A percentile compares a stretch with the other conserved stretches of the same genome.
Evolutionary conservation across 2,113 vertebrate species (phyloP).

Genomic region (Epinephelus cyanopodus): DNA sequence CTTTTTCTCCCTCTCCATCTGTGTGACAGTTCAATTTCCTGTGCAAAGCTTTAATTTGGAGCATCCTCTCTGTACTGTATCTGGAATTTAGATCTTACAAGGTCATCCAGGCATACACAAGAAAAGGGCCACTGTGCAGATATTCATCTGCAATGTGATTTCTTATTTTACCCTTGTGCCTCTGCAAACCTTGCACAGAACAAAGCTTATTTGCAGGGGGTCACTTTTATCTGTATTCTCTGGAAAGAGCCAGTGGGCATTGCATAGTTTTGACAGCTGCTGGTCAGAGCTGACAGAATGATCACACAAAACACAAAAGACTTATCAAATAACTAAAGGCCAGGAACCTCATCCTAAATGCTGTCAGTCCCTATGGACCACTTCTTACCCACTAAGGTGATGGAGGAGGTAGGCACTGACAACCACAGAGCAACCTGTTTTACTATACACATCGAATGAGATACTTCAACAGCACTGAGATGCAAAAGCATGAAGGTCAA

Average conservation of each 20-base stretch:
- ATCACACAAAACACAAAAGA: constrained; percentile 33
- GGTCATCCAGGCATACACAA: constrained; percentile 60
- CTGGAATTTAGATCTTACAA: constrained; percentile 71
- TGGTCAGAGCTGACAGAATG: constrained; percentile 27
- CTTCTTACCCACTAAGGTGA: constrained; percentile 12
- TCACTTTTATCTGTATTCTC: constrained; percentile 52
- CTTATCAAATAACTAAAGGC: constrained; percentile 18
- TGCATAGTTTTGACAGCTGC: constrained; percentile 48
- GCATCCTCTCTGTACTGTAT: constrained; percentile 62
- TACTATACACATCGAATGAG: neutral
- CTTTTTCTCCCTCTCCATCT: constrained; percentile 58
- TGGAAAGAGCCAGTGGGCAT: constrained; percentile 45
- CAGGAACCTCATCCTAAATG: neutral
- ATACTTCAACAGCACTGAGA: neutral
- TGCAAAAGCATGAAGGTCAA: neutral
- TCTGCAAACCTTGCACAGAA: constrained; percentile 26
- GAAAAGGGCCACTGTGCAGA: constrained; percentile 59
- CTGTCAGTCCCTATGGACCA: neutral
- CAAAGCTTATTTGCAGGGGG: constrained; percentile 47
- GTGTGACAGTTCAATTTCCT: constrained; percentile 79
- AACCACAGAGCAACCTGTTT: neutral
- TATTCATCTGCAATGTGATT: constrained; percentile 73
- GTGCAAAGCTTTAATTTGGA: constrained; percentile 73
- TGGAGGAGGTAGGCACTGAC: neutral
- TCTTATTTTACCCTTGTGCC: constrained; percentile 52